These are phyloP conservation scores for Lophius americanus DNA, from an alignment of 2,797 vertebrate genomes.

Conservation along the genomic window DNA sequence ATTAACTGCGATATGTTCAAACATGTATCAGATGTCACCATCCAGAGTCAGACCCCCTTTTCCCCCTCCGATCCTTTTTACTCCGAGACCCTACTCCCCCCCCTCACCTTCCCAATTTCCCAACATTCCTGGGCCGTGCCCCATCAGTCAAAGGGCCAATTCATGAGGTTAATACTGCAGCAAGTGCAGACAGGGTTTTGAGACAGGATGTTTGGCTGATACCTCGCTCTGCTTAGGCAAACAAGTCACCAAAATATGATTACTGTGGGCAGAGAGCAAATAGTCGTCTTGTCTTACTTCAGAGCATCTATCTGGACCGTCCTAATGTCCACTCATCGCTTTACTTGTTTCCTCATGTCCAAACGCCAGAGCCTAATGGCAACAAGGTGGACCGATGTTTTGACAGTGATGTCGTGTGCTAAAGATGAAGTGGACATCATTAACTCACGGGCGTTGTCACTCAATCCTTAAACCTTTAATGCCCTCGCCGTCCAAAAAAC, in stretches of 20 bases:
- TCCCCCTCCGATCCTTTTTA: constrained; percentile 59
- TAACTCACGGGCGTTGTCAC: not conserved
- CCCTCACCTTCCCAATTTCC: constrained; percentile 78
- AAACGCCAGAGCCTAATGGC: constrained; percentile 35
- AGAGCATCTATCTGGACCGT: constrained; percentile 54
- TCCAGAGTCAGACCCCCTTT: constrained; percentile 70
- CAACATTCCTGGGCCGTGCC: constrained; percentile 78
- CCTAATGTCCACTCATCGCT: constrained; percentile 59
- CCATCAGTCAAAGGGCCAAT: constrained; percentile 82
- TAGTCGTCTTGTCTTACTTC: constrained; percentile 59
- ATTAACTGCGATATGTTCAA: constrained; percentile 76
- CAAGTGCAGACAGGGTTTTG: constrained; percentile 78
- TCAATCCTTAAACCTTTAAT: not conserved
- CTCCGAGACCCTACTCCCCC: constrained; percentile 63
- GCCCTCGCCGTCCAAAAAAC: not conserved
- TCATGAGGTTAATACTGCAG: constrained; percentile 78
- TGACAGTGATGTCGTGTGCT: constrained; percentile 19
- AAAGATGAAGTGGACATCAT: not conserved
- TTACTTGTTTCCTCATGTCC: constrained; percentile 63
- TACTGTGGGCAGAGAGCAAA: constrained; percentile 71
- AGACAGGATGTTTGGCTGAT: constrained; percentile 89
- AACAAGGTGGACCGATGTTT: constrained; percentile 40
- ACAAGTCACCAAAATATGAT: constrained; percentile 86
- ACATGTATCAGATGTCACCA: constrained; percentile 78
- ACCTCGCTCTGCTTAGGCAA: constrained; percentile 87